phyloP scores from a whole-genome alignment of 1,140 invertebrate genomes.

The Cydia pomonella region DNA sequence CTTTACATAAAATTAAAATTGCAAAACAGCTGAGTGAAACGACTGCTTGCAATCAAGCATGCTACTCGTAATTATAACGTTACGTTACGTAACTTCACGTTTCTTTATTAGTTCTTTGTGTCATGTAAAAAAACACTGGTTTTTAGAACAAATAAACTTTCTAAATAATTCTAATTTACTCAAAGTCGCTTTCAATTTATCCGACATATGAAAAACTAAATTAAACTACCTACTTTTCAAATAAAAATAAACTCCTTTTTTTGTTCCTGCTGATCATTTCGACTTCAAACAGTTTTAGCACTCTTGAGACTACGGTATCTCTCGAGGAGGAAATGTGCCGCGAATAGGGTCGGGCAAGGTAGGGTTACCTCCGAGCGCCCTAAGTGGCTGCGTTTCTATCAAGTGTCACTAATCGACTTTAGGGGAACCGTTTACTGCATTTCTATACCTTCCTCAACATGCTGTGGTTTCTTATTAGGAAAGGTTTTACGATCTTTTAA shows the following conservation, averaged over 20 bases:
- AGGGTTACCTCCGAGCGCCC: background rate
- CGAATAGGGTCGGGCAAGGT: background rate
- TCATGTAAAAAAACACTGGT: no score
- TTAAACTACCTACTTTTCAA: background rate
- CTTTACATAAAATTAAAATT: no score
- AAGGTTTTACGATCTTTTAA: no score
- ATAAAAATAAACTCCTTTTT: constrained; percentile 22
- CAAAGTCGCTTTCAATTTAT: background rate
- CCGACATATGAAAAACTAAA: background rate
- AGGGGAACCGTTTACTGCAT: constrained; percentile 5
- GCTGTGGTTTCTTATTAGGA: no score
- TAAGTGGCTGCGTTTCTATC: background rate
- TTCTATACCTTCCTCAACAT: background rate
- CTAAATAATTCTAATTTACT: no score
- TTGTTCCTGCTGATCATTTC: constrained; percentile 21
- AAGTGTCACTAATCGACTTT: constrained; percentile 17
- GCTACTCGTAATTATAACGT: no score
- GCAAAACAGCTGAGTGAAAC: no score
- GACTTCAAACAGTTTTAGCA: constrained; percentile 14
- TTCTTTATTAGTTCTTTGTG: no score
- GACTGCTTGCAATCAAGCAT: no score
- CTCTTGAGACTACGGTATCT: constrained; percentile 9
- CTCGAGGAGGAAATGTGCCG: background rate
- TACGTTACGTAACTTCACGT: no score
- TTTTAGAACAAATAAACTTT: no score